Base-by-base conservation (phyloP, 1,140 invertebrate species). In the Aethina tumida region DNA sequence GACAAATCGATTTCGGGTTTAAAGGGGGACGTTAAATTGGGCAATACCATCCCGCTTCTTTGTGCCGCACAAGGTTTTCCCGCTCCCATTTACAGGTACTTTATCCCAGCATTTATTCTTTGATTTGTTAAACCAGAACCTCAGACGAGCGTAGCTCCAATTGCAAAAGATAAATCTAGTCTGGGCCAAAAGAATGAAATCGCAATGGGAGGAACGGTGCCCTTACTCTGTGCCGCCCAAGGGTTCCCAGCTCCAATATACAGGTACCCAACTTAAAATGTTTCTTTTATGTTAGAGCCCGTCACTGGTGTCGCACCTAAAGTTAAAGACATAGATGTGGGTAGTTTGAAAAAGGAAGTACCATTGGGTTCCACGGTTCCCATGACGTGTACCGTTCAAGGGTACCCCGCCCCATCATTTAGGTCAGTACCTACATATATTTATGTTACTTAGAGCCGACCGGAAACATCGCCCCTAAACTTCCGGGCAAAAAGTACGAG, bases 21-120 rank as follows among this genome's bases (percentile, higher is more conserved):
- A 41, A 64, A 58, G 48, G 59, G 41, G 53, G 19, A 45, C 29
- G 26, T 50, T 40, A 22, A 31, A 12, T 7, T 22, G 18, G 35
- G 24, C 2, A 34, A 44, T 27, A 51, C 47, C 8, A 70, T 75
- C 49, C 71, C 70, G 48, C 64, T 81, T 41, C 64, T 77, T 22
- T 81, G 77, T 68, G 72, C 74, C 38, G 78, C 77, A 39, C 78
- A 83, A 65, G 76, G 72, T 53, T 79, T 68, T 62, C 79, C 79
- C 37, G 69, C 75, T 42, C 78, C 77, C 38, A 53, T 65, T 47
- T 78, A 76, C 67, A 79, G 75, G 77, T 79, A 75, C 70, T 54
- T 22, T 70, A 50, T 26, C 15, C 39, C 24, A 7, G 32, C 33
- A 33, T 31, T 19, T 30, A 30, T 20, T 35, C 22, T 38, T 26